Conservation (phyloP, 2,888 invertebrate species). For the Ypsolopha sequella region DNA sequence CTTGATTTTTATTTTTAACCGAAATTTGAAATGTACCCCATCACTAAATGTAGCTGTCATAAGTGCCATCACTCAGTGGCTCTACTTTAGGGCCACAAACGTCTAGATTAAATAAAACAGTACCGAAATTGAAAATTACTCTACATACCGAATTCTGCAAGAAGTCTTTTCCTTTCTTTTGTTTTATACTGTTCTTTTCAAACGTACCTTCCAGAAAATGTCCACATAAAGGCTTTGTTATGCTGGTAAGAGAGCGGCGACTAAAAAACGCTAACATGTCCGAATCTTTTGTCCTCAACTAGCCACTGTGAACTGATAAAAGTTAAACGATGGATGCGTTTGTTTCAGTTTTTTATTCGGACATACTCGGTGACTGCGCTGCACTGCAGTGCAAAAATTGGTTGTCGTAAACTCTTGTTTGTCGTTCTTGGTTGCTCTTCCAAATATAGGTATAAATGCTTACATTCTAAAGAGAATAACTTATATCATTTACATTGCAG, state of each 20-base stretch:
- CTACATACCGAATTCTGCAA: background rate
- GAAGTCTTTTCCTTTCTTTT: slow-evolving; percentile 8
- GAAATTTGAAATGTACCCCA: too few species aligned
- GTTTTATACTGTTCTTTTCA: slow-evolving; percentile 10
- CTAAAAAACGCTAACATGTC: slow-evolving; percentile 34
- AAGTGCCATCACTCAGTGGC: too few species aligned
- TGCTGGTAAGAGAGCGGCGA: slow-evolving; percentile 24
- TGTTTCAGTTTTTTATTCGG: slow-evolving; percentile 23
- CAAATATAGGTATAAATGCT: too few species aligned
- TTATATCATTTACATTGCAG: too few species aligned
- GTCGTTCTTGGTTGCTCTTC: too few species aligned
- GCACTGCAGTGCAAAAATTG: too few species aligned
- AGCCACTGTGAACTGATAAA: slow-evolving; percentile 56
- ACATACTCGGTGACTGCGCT: slow-evolving; percentile 4
- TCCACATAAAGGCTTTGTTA: slow-evolving; percentile 35
- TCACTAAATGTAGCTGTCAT: too few species aligned
- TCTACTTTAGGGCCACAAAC: too few species aligned
- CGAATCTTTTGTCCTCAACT: slow-evolving; percentile 49
- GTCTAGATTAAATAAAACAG: background rate
- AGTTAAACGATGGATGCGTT: slow-evolving; percentile 29
- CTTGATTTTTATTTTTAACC: too few species aligned
- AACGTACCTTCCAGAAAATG: slow-evolving; percentile 16
- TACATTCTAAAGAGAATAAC: too few species aligned
- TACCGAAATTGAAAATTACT: background rate
- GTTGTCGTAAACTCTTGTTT: too few species aligned